Evolutionary conservation across 2,113 vertebrate species (phyloP).

Genomic region (Lycocorax pyrrhopterus): DNA sequence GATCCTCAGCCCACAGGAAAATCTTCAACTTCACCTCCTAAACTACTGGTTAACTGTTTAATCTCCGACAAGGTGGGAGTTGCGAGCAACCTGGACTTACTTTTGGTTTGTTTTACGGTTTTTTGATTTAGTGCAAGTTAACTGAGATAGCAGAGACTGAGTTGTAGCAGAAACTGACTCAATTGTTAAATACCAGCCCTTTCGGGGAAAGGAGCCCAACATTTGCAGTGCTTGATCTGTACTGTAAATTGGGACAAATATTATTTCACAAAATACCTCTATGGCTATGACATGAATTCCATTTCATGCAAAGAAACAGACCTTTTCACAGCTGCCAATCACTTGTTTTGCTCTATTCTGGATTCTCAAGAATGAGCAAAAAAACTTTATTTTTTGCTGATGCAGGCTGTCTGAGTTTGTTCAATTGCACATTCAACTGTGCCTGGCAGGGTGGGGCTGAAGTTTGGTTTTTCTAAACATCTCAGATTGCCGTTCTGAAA

Average conservation of each 20-base stretch:
- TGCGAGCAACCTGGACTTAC: background rate
- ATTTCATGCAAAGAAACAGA: background rate
- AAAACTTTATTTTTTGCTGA: background rate
- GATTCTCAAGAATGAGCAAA: background rate
- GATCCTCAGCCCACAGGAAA: background rate
- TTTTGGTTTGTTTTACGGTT: background rate
- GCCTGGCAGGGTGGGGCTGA: constrained; percentile 45
- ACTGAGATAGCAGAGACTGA: background rate
- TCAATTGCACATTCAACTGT: background rate
- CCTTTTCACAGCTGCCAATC: background rate
- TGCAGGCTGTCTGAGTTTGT: background rate
- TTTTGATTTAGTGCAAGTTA: background rate
- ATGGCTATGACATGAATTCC: background rate
- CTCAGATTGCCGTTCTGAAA: constrained; percentile 42
- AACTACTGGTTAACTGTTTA: background rate
- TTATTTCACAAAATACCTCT: background rate
- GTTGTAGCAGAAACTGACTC: no score
- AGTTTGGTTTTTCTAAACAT: constrained; percentile 14
- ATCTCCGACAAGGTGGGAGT: background rate
- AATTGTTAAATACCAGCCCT: background rate
- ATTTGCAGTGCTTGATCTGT: background rate
- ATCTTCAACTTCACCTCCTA: background rate
- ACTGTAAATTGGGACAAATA: background rate
- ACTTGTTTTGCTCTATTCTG: background rate
- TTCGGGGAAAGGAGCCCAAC: background rate